phyloP scores from a whole-genome alignment of 1,140 invertebrate genomes.

The Dreissena rostriformis region DNA sequence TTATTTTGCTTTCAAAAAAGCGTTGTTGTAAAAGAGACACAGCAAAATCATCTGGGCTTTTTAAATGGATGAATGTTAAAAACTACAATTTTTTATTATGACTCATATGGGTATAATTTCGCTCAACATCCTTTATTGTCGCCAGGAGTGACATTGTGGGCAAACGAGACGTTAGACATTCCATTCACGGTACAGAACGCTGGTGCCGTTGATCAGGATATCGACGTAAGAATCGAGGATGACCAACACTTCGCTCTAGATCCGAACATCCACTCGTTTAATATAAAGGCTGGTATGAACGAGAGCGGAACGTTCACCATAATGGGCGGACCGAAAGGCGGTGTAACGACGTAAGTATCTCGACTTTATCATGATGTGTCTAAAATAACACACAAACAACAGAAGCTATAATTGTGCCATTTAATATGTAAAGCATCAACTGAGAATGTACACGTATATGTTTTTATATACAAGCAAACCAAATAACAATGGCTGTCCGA shows the following conservation, averaged over 20 bases:
- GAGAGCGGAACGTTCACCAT: slow-evolving; percentile 19
- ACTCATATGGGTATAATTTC: no score
- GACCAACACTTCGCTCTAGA: slow-evolving; percentile 36
- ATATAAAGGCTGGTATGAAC: slow-evolving; percentile 41
- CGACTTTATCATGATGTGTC: neutral
- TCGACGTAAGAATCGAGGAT: slow-evolving; percentile 48
- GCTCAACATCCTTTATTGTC: no score
- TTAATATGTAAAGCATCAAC: neutral
- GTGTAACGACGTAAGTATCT: slow-evolving; percentile 40
- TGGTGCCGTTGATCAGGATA: slow-evolving; percentile 32
- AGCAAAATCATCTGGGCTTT: no score
- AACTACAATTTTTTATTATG: no score
- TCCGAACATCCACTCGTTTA: slow-evolving; percentile 20
- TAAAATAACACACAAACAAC: neutral
- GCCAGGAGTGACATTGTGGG: slow-evolving; percentile 31
- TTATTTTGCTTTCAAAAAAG: no score
- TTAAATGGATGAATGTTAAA: no score
- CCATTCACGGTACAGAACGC: slow-evolving; percentile 37
- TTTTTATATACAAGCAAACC: neutral
- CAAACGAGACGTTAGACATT: slow-evolving; percentile 41
- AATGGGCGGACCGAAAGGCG: slow-evolving; percentile 10
- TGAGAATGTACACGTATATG: neutral
- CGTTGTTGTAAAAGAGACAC: no score
- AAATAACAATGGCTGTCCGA: neutral
- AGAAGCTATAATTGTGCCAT: neutral